Conservation (phyloP, 2,888 invertebrate genomes). For the Scaeva pyrastri region DNA sequence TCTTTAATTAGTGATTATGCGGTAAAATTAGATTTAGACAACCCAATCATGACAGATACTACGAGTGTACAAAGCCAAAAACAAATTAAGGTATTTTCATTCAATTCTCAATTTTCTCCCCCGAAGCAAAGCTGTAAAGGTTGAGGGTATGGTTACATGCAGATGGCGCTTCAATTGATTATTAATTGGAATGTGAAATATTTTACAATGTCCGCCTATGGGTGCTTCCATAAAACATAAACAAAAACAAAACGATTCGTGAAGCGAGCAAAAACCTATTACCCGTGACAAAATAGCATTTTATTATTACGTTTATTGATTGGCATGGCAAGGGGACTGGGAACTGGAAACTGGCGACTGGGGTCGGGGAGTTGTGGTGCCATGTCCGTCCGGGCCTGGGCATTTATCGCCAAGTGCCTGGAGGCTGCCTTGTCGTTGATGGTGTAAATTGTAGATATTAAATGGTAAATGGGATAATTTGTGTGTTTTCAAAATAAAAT, state of each 20-base stretch:
- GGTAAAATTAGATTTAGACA: slow-evolving; percentile 51
- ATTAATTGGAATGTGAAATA: slow-evolving; percentile 71
- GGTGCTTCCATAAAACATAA: no score
- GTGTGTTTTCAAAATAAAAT: no score
- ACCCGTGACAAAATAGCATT: slow-evolving; percentile 1
- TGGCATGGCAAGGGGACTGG: background rate
- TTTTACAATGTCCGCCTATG: slow-evolving; percentile 48
- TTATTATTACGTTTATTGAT: slow-evolving; percentile 6
- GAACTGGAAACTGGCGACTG: no score
- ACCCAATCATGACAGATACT: slow-evolving; percentile 18
- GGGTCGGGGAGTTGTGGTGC: no score
- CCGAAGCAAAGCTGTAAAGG: background rate
- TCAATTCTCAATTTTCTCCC: background rate
- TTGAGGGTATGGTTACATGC: background rate
- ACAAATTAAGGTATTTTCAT: slow-evolving; percentile 17
- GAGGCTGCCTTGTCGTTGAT: no score
- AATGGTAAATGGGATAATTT: no score
- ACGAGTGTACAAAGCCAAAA: slow-evolving; percentile 3
- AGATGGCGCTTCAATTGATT: slow-evolving; percentile 63
- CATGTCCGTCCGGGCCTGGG: no score
- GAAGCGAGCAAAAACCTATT: slow-evolving; percentile 7
- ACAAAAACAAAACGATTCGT: background rate
- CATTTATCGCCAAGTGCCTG: no score
- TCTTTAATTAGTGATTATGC: slow-evolving; percentile 75
- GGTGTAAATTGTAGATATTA: no score